Conservation (phyloP, 2,888 invertebrate species). For the Hirtodrosophila duncani region DNA sequence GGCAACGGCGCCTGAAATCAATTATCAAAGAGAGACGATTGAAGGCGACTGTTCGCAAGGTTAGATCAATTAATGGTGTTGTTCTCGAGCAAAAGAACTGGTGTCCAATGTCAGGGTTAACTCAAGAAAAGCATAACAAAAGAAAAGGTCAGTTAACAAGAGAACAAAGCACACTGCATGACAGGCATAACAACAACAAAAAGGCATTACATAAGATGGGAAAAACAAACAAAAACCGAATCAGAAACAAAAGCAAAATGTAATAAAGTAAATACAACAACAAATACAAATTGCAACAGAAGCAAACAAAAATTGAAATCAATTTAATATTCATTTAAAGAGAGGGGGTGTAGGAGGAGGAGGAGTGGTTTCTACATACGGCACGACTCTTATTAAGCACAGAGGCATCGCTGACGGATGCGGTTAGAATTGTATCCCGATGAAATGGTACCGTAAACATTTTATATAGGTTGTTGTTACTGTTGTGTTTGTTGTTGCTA, state of each 20-base stretch:
- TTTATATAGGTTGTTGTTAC: slow-evolving; percentile 16
- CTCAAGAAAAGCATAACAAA: not conserved
- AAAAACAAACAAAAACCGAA: slow-evolving; percentile 27
- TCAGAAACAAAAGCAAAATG: slow-evolving; percentile 17
- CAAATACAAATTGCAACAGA: slow-evolving; percentile 27
- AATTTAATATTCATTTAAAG: slow-evolving; percentile 44
- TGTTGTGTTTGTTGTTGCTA: slow-evolving; percentile 7
- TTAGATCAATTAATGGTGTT: slow-evolving; percentile 44
- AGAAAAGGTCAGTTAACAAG: slow-evolving; percentile 3
- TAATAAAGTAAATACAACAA: slow-evolving; percentile 23
- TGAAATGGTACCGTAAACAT: slow-evolving; percentile 79
- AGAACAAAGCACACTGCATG: slow-evolving; percentile 27
- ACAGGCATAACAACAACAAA: slow-evolving; percentile 34
- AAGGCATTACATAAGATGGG: slow-evolving; percentile 36
- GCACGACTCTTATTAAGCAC: slow-evolving; percentile 80
- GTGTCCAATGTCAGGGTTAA: slow-evolving; percentile 12
- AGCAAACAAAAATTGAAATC: slow-evolving; percentile 45
- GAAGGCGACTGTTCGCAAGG: slow-evolving; percentile 40
- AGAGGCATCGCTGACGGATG: slow-evolving; percentile 84
- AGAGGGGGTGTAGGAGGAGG: slow-evolving; percentile 3
- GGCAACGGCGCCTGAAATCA: no score
- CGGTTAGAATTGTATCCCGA: slow-evolving; percentile 79
- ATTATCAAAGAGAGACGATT: slow-evolving; percentile 14
- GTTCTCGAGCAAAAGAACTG: slow-evolving; percentile 17
- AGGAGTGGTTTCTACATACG: slow-evolving; percentile 77